A percentile compares a stretch with the other conserved stretches of the same genome.
Evolutionary conservation across 2,888 invertebrate species (phyloP).

Genomic region (Amphipoea oculea): DNA sequence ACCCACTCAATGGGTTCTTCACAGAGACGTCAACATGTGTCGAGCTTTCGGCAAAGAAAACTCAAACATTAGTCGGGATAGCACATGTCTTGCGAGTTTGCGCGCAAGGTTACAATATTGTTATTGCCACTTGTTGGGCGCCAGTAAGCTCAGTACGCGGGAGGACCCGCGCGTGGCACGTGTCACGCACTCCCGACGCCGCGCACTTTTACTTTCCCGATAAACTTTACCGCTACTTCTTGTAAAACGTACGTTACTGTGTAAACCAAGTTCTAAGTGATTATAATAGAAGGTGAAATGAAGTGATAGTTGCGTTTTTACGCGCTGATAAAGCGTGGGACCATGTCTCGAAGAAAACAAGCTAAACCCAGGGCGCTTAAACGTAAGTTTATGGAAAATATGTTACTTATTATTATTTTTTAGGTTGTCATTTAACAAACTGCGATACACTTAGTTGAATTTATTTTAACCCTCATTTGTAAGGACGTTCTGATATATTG

Average conservation of each 20-base stretch:
- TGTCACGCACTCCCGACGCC: slow-evolving; percentile 63
- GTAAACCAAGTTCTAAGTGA: slow-evolving; percentile 59
- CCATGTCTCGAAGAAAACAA: slow-evolving; percentile 93
- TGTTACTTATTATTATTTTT: background rate
- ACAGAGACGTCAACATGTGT: slow-evolving; percentile 10
- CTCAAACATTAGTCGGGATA: slow-evolving; percentile 64
- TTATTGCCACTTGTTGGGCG: slow-evolving; percentile 90
- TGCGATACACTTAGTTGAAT: background rate
- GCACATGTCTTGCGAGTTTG: slow-evolving; percentile 83
- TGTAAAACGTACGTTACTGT: slow-evolving; percentile 28
- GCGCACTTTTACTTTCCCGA: slow-evolving; percentile 73
- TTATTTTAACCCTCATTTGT: background rate
- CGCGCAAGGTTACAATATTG: slow-evolving; percentile 85
- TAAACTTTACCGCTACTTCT: slow-evolving; percentile 77
- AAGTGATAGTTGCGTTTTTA: slow-evolving; percentile 44
- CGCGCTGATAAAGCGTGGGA: slow-evolving; percentile 71
- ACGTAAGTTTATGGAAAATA: slow-evolving; percentile 88
- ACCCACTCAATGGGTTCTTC: background rate
- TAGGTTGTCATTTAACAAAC: background rate
- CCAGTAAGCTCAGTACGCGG: slow-evolving; percentile 87
- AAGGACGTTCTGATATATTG: background rate
- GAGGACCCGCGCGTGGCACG: slow-evolving; percentile 83
- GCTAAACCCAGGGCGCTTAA: slow-evolving; percentile 93
- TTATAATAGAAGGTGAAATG: slow-evolving; percentile 49
- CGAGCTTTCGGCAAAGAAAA: slow-evolving; percentile 55